Evolutionary conservation across 2,797 vertebrate genomes (phyloP), one percentile per base, ranked within the genome.

Genomic region (Garrulus glandarius): DNA sequence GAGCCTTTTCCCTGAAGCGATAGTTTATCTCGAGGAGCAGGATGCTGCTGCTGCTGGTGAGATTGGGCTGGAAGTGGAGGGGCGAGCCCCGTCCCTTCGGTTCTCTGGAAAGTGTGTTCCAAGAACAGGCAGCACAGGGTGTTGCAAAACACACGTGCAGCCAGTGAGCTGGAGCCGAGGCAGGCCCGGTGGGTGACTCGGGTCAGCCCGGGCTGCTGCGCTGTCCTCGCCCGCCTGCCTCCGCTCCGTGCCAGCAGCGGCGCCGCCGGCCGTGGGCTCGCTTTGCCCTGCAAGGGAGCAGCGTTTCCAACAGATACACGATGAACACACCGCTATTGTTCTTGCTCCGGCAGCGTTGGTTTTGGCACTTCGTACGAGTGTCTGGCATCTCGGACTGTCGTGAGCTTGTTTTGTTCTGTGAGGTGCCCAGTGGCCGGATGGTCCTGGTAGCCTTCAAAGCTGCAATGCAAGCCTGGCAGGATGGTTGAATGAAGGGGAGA

Each of bases 81-180:
- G 64, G 26, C 63, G 65, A 96, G 71, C 89, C 72, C 75, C 9
- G 80, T 92, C n/a, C 74, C 86, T 20, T 27, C 0, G 23, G 1
- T 96, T 96, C 93, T 84, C 37, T 68, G 95, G 87, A 95, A 97
- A 63, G 92, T 14, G 20, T 11, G 77, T 97, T 97, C 96, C 87
- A 79, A 79, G 96, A 97, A 96, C 46, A 78, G 4, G 1, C 84
- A 5, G 91, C 27, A 87, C 90, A 94, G 88, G 88, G 76, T 87
- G 92, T 96, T 93, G 81, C 92, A 64, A 60, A 94, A 88, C 84
- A 91, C 92, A 79, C 91, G 86, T 92, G 92, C 81, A 63, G 79
- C 84, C 94, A n/a, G 1, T 34, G n/a, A 15, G 27, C 10, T 3
- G 30, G 56, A 50, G 93, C 4, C 3, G 39, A 11, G 87, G 80